Percentiles rank a stretch among this genome's conserved stretches.
Conservation (phyloP, 37 sponge, comb jelly and placozoan species). For the Bolinopsis microptera region DNA sequence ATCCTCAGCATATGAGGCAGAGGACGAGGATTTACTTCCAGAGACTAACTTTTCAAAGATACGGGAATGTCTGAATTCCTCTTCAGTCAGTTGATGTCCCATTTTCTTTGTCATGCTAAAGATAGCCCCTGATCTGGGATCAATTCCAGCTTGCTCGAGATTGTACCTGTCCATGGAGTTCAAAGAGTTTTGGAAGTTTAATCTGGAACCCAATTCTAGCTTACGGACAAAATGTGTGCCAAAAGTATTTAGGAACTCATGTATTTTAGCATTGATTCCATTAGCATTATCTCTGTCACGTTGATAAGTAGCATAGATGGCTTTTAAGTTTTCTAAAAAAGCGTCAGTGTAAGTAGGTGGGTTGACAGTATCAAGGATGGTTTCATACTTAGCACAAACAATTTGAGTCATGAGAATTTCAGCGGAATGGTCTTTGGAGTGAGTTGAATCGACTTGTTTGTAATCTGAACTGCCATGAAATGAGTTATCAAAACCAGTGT, state of each 20-base stretch:
- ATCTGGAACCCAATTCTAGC: slow-evolving; percentile 30
- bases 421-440: neutral
- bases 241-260: neutral
- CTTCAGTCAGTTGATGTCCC: slow-evolving; percentile 51
- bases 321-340: neutral
- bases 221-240: slow-evolving; percentile 43
- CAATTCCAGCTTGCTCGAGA: slow-evolving; percentile 36
- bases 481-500: slow-evolving; percentile 13
- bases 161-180: neutral
- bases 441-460: neutral
- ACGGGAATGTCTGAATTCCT: slow-evolving; percentile 1
- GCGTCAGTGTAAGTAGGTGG: neutral
- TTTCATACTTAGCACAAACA: slow-evolving; percentile 14
- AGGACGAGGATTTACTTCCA: neutral
- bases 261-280: neutral
- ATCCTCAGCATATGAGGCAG: neutral
- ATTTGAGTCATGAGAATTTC: neutral
- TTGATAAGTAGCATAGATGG: neutral
- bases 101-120: slow-evolving; percentile 25
- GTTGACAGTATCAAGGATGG: neutral
- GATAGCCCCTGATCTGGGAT: slow-evolving; percentile 14
- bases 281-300: neutral
- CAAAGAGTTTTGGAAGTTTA: slow-evolving; percentile 2
- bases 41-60: slow-evolving; percentile 12
- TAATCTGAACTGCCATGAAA: slow-evolving; percentile 44